A percentile compares a stretch with the other conserved stretches of the same genome.
phyloP scores from a whole-genome alignment of 2,113 vertebrate species.

The Anser brachyrhynchus region DNA sequence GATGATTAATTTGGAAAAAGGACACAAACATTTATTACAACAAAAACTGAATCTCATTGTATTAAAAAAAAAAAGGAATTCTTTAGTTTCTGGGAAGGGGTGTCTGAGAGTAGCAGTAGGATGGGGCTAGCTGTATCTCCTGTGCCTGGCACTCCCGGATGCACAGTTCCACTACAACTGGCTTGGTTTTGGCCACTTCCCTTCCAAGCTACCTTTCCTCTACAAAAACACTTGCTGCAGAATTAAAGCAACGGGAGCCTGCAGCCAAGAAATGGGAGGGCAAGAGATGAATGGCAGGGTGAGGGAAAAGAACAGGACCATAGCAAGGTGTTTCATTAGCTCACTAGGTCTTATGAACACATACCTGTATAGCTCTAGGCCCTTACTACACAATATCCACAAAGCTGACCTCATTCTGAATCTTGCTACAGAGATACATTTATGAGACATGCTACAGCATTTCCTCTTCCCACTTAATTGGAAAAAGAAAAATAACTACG shows the following conservation, averaged over 20 bases:
- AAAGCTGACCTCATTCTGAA: neutral
- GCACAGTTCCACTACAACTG: neutral
- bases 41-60: neutral
- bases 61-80: neutral
- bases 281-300: neutral
- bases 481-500: neutral
- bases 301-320: neutral
- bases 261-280: neutral
- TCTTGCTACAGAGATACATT: neutral
- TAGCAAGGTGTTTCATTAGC: neutral
- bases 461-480: neutral
- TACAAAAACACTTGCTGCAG: neutral
- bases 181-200: neutral
- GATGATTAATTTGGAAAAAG: neutral
- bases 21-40: neutral
- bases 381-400: neutral
- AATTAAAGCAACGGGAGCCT: neutral
- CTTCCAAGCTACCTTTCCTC: neutral
- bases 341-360: neutral
- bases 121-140: neutral
- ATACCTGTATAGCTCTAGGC: too few species aligned
- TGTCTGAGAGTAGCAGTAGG: neutral
- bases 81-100: neutral
- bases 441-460: neutral
- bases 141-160: neutral